A percentile compares a stretch with the other conserved stretches of the same genome.
Evolutionary conservation across 2,113 vertebrate genomes (phyloP).

Genomic region (Tiliqua scincoides): DNA sequence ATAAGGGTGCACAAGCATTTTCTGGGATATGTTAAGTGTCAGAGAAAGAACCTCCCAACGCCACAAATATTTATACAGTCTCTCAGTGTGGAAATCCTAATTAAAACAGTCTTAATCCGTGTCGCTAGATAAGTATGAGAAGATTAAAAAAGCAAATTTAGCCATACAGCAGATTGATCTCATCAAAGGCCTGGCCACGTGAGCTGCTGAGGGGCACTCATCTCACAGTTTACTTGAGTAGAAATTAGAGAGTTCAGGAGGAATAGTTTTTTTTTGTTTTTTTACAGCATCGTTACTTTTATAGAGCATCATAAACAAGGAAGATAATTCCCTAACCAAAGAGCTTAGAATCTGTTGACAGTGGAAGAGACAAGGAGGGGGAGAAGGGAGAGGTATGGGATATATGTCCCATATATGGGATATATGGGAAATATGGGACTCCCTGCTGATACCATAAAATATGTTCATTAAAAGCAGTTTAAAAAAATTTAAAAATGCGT

Average conservation of each 20-base stretch:
- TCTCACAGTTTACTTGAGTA: background rate
- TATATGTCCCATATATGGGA: no score
- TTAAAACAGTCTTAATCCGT: conserved; percentile 32
- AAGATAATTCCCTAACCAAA: background rate
- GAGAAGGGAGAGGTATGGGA: background rate
- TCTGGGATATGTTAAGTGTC: background rate
- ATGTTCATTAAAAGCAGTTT: no score
- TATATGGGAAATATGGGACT: no score
- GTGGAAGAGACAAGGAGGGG: background rate
- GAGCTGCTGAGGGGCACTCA: background rate
- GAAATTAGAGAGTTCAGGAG: background rate
- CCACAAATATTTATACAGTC: conserved; percentile 32
- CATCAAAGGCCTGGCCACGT: conserved; percentile 13
- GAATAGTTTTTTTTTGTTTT: background rate
- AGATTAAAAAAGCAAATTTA: conserved; percentile 26
- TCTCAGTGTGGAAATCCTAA: conserved; percentile 13
- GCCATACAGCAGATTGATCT: conserved; percentile 1
- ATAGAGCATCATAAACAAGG: background rate
- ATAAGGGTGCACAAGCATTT: background rate
- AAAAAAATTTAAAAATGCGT: no score
- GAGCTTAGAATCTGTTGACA: background rate
- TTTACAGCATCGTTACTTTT: background rate
- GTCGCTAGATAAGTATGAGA: conserved; percentile 23
- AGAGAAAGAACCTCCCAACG: background rate
- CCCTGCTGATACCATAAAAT: no score